Base-by-base conservation (phyloP, 2,888 invertebrate species). In the Acleris literana region DNA sequence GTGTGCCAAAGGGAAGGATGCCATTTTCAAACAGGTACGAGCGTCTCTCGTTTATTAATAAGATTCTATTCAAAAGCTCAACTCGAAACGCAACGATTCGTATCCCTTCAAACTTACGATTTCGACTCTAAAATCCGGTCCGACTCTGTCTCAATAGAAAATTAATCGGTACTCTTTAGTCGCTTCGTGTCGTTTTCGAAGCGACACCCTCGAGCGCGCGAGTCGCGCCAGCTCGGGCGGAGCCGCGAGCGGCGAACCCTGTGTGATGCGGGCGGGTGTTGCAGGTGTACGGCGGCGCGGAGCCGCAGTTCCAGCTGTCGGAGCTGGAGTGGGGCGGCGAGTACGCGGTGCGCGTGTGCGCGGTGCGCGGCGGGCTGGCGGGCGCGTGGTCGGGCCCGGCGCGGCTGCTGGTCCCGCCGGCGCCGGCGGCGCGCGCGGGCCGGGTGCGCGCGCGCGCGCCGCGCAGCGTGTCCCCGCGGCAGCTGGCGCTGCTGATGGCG, bases 341-440 rank as follows among this genome's bases (percentile, higher is more conserved):
- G 82, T 97, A 97, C 90, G 90, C 92, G 76, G 95, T 96, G 76
- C 95, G 97, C 63, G 97, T 97, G 71, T 95, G 96, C 88, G 95
- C 96, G 33, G 94, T 97, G 76, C 94, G 97, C 75, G 90, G 88
- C 60, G 93, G 94, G 76, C 93, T 96, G 73, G 86, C 94, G 68
- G 96, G 97, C 69, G 95, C 96, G 70, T 96, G 94, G 88, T 96
- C 97, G 71, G 93, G 94, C 62, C 85, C 94, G 58, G 87, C 95
- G 74, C 94, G 94, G 63, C 94, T 96, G 81, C 72, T 59, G 20
- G 80, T 87, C 72, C 83, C 90, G 49, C 75, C 88, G 55, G 82
- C 87, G 71, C 75, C 82, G 63, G 93, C 95, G 70, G 94, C 90
- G 93, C 93, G 67, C 95, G 95, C 58, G 93, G 95, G 56, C 33